Base-by-base conservation (phyloP, 2,888 invertebrate species). In the Cataglyphis cursor region DNA sequence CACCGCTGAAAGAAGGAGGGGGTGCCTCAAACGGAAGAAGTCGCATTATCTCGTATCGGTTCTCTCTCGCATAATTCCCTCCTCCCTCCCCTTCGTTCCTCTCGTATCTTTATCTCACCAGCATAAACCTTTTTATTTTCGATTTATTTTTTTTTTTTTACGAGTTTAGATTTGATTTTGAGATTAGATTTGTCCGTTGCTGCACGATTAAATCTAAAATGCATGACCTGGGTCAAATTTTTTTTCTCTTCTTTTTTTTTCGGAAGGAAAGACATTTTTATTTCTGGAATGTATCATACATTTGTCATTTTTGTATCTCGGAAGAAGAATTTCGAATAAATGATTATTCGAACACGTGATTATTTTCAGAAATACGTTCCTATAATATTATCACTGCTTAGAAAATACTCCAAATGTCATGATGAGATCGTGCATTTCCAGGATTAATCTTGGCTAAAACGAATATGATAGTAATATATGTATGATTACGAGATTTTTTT, bases 41-140 rank as follows among this genome's bases (percentile, higher is more conserved):
- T 21, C 18, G 21, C 38, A 21, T 80, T 87, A 87, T 91, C 82
- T 80, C 68, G 82, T 81, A 86, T 88, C 84, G 48, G 18, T 0
- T 81, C 10, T n/a, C 10, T n/a, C 18, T 78, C 64, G 86, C 57
- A 61, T 21, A 3, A 21, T 48, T 75, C 76, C 59, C 24, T 31
- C 31, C 51, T 9, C n/a, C 12, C 18, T 59, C 44, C 62, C 72
- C 81, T 44, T 66, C 64, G 0, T 8, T 15, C 1, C 28, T 35
- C 4, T 4, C n/a, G 12, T 4, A 65, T 59, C 59, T 70, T 41
- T 57, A 12, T 57, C 28, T 6, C 51, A n/a, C n/a, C n/a, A 2
- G n/a, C 2, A n/a, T 31, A 51, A 51, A n/a, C n/a, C n/a, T 51
- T n/a, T 51, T n/a, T 51, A 2, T 0, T 8, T n/a, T 51, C 51